These are phyloP conservation scores for Achlya flavicornis DNA, from an alignment of 2,888 invertebrate genomes.

Conservation along the genomic window DNA sequence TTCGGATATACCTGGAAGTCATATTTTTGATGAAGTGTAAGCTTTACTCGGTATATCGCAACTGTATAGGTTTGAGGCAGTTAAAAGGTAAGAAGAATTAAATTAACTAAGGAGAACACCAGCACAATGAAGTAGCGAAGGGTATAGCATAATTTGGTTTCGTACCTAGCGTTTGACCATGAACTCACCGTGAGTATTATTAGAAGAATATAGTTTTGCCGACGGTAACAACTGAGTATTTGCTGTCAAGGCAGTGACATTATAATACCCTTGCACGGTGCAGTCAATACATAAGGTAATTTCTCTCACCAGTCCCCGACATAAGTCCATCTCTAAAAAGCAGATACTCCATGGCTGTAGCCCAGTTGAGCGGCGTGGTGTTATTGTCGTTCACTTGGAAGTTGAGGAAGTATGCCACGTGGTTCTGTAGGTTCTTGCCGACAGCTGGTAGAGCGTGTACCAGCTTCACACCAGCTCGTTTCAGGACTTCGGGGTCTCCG, in stretches of 20 bases:
- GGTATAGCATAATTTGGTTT: too few species aligned
- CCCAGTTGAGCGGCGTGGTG: constrained; percentile 94
- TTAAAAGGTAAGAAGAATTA: too few species aligned
- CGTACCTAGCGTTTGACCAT: too few species aligned
- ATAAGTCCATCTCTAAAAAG: constrained; percentile 94
- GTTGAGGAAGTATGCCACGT: constrained; percentile 91
- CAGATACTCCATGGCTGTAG: constrained; percentile 95
- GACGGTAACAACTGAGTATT: too few species aligned
- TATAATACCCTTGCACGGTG: background rate
- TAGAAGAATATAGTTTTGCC: too few species aligned
- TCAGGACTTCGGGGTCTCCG: constrained; percentile 89
- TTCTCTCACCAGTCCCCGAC: constrained; percentile 90
- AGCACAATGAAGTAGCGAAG: too few species aligned
- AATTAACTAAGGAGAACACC: too few species aligned
- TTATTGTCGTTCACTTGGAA: constrained; percentile 93
- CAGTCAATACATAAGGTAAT: background rate
- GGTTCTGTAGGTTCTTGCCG: constrained; percentile 93
- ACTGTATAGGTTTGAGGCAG: too few species aligned
- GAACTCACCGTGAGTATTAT: too few species aligned
- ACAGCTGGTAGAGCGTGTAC: constrained; percentile 91
- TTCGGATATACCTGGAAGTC: constrained; percentile 87
- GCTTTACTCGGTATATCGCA: too few species aligned
- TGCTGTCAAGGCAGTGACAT: too few species aligned
- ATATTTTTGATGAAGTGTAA: background rate
- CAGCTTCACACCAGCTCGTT: constrained; percentile 85